A percentile compares a stretch with the other conserved stretches of the same genome.
phyloP scores from a whole-genome alignment of 2,113 vertebrate species.

The Diadophis punctatus region DNA sequence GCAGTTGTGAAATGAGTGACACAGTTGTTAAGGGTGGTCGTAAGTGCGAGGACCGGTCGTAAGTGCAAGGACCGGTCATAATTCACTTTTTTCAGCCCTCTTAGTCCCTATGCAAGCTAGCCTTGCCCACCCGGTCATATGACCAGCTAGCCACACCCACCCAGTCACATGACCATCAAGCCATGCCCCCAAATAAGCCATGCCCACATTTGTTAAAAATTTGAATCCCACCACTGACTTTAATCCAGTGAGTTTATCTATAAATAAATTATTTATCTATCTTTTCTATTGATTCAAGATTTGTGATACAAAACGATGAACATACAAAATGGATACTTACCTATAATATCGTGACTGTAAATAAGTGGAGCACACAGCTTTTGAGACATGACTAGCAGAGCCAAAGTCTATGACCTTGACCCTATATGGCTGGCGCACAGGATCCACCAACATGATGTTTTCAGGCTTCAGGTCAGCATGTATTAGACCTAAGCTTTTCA shows the following conservation, averaged over 20 bases:
- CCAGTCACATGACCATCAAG: too few relatives aligned
- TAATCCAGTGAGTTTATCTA: background rate
- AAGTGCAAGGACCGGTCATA: too few relatives aligned
- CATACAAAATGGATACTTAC: slow-evolving; percentile 56
- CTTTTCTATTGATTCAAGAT: background rate
- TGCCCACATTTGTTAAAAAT: too few relatives aligned
- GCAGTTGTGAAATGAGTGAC: too few relatives aligned
- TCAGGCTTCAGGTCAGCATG: slow-evolving; percentile 96
- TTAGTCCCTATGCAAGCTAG: too few relatives aligned
- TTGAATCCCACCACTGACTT: background rate
- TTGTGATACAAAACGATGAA: accelerated
- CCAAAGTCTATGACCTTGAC: slow-evolving; percentile 98
- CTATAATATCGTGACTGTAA: slow-evolving; percentile 96
- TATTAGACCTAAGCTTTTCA: slow-evolving; percentile 94
- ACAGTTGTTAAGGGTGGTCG: too few relatives aligned
- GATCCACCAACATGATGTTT: slow-evolving; percentile 98
- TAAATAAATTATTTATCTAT: background rate
- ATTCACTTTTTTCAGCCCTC: too few relatives aligned
- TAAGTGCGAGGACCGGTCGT: too few relatives aligned
- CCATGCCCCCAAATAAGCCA: too few relatives aligned
- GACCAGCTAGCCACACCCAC: too few relatives aligned
- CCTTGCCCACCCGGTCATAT: too few relatives aligned
- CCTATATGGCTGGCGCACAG: slow-evolving; percentile 89
- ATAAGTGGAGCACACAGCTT: slow-evolving; percentile 96
- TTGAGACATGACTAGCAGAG: slow-evolving; percentile 95